Evolutionary conservation across 2,888 invertebrate genomes (phyloP).

Genomic region (Andrena haemorrhoa): DNA sequence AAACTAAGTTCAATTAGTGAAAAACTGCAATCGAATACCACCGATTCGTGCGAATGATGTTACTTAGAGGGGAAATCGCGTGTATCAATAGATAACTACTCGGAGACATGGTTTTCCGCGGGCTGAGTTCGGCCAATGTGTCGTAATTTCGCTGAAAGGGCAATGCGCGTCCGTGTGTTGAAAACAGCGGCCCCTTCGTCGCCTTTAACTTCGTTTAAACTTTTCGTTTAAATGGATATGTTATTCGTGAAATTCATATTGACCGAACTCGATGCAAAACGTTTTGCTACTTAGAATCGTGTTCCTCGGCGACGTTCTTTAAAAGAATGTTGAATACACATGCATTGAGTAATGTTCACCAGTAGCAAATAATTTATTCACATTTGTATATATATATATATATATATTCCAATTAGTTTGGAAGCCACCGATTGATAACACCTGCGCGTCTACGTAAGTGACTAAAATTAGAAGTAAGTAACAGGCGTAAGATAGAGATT

Average conservation of each 20-base stretch:
- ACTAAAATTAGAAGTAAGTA: constrained; percentile 28
- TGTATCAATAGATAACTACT: constrained; percentile 11
- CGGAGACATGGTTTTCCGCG: background rate
- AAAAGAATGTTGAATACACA: background rate
- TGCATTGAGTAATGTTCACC: background rate
- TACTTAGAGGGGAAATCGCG: constrained; percentile 7
- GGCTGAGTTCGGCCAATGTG: constrained; percentile 17
- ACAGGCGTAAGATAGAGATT: constrained; percentile 28
- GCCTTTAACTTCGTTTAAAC: background rate
- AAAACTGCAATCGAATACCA: constrained; percentile 30
- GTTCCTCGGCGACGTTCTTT: constrained; percentile 4
- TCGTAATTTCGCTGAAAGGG: background rate
- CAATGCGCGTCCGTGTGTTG: background rate
- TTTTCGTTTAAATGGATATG: background rate
- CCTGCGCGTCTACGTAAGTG: background rate
- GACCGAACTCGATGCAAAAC: background rate
- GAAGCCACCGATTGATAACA: constrained; percentile 18
- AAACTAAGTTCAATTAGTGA: constrained; percentile 23
- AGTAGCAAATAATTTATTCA: background rate
- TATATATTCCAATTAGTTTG: constrained; percentile 20
- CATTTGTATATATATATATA: background rate
- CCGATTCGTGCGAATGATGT: constrained; percentile 5
- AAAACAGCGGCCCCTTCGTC: background rate
- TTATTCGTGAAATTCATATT: background rate
- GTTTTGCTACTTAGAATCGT: background rate